phyloP scores from a whole-genome alignment of 1,140 invertebrate genomes.

The Polyergus mexicanus region DNA sequence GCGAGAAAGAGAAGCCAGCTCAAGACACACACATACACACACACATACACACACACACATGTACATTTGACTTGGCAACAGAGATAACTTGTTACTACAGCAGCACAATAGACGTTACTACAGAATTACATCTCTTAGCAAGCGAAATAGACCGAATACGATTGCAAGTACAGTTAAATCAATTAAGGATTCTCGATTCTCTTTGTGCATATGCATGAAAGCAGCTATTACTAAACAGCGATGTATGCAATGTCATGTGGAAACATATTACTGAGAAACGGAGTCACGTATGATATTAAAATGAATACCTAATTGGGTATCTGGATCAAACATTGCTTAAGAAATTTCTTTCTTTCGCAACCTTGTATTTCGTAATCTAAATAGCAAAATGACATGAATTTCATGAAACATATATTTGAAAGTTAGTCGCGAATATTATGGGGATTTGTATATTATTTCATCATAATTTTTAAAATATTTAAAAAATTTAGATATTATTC shows the following conservation, averaged over 20 bases:
- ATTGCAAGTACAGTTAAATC: conserved; percentile 60
- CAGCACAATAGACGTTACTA: conserved; percentile 62
- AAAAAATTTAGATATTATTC: conserved; percentile 4
- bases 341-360: conserved; percentile 10
- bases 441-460: not conserved
- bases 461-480: not conserved
- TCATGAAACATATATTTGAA: not conserved
- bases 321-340: conserved; percentile 17
- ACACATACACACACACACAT: too few relatives aligned
- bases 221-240: conserved; percentile 54
- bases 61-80: conserved; percentile 59
- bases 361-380: not conserved
- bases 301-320: conserved; percentile 5
- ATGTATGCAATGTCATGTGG: conserved; percentile 44
- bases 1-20: conserved; percentile 42
- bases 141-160: conserved; percentile 43
- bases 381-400: not conserved
- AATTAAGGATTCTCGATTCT: conserved; percentile 57
- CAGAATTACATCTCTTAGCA: conserved; percentile 50
- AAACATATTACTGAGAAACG: conserved; percentile 21
- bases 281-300: conserved; percentile 7
- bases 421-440: not conserved
- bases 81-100: conserved; percentile 55
- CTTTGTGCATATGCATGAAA: conserved; percentile 29
- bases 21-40: not conserved